Evolutionary conservation across 2,113 vertebrate genomes (phyloP).

Genomic region (Leuciscus idus): DNA sequence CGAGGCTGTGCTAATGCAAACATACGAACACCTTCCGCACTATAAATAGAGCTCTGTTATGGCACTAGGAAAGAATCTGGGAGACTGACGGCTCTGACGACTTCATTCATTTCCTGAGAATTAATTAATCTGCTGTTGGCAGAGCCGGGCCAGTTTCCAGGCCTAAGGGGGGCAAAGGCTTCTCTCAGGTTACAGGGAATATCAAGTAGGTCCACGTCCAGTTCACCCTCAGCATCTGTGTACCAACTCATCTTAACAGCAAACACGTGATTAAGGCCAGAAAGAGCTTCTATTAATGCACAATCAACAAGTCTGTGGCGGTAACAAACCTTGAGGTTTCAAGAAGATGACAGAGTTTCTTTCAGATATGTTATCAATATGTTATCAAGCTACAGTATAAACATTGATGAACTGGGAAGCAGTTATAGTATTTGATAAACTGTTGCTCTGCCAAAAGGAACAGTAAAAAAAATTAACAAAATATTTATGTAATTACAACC

Average conservation of each 20-base stretch:
- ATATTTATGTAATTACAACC: neutral
- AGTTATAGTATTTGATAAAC: neutral
- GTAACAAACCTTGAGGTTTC: neutral
- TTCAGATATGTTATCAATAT: neutral
- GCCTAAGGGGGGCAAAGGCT: conserved; percentile 61
- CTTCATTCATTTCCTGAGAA: conserved; percentile 73
- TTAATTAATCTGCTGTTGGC: conserved; percentile 75
- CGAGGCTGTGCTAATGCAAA: conserved; percentile 35
- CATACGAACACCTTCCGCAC: conserved; percentile 36
- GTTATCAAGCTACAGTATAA: neutral
- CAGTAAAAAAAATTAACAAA: neutral
- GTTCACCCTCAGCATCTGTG: neutral
- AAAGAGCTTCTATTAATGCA: neutral
- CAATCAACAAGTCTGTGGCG: neutral
- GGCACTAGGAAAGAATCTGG: conserved; percentile 78
- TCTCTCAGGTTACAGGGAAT: conserved; percentile 43
- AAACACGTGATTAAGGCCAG: neutral
- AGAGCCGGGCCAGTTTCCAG: conserved; percentile 68
- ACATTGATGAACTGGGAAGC: neutral
- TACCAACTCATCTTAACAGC: neutral
- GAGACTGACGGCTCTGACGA: conserved; percentile 68
- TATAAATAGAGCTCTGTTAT: conserved; percentile 70
- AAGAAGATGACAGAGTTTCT: neutral
- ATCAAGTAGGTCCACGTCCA: conserved; percentile 33
- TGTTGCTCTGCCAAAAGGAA: neutral